phyloP scores from a whole-genome alignment of 2,113 vertebrate genomes.

The Cebus imitator region DNA sequence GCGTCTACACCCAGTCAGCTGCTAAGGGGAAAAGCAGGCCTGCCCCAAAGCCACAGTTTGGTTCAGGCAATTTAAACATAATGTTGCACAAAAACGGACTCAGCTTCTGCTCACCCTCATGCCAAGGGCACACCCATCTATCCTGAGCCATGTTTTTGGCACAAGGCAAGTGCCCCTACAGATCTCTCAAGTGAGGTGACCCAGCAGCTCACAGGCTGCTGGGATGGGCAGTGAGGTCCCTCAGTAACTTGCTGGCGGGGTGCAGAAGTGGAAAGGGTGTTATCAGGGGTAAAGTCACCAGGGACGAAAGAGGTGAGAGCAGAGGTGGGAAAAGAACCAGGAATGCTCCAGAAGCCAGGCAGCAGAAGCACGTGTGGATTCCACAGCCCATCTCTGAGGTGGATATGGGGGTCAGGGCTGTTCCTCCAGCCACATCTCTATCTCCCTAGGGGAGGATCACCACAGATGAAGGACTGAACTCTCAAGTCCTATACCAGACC shows the following conservation, averaged over 20 bases:
- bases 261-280: not conserved
- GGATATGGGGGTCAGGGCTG: not conserved
- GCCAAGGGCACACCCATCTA: not conserved
- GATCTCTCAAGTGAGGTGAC: not conserved
- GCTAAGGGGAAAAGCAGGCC: not conserved
- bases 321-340: not conserved
- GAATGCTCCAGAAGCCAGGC: not conserved
- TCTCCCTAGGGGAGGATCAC: not conserved
- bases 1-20: not conserved
- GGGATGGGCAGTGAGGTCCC: not conserved
- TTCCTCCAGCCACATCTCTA: not conserved
- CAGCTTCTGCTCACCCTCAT: not conserved
- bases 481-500: not conserved
- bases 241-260: not conserved
- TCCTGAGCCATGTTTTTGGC: not conserved
- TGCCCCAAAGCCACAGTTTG: not conserved
- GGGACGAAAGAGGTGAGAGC: rapidly evolving
- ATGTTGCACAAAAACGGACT: not conserved
- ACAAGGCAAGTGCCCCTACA: not conserved
- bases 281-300: rapidly evolving
- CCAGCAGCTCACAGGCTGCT: too few relatives aligned
- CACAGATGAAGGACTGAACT: not conserved
- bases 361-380: rapidly evolving
- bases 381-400: not conserved
- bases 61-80: not conserved